Percentiles rank a stretch among this genome's conserved stretches.
These are phyloP conservation scores for Coleophora flavipennella DNA, from an alignment of 2,888 invertebrate genomes.

Conservation along the genomic window DNA sequence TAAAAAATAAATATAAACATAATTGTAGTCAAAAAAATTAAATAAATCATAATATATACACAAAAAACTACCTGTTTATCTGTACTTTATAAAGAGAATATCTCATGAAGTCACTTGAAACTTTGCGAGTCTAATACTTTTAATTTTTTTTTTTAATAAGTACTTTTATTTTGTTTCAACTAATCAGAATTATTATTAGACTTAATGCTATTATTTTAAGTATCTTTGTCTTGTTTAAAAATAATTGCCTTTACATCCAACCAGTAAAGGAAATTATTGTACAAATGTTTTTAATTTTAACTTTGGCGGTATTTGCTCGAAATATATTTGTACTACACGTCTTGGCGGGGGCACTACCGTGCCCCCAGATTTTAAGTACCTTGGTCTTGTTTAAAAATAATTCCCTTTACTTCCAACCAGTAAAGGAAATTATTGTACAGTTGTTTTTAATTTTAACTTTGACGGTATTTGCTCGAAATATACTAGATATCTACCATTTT, in stretches of 20 bases:
- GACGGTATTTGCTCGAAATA: too few relatives aligned
- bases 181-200: too few relatives aligned
- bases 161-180: too few relatives aligned
- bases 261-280: slow-evolving; percentile 34
- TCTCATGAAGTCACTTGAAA: too few relatives aligned
- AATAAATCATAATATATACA: slow-evolving; percentile 29
- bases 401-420: slow-evolving; percentile 39
- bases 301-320: too few relatives aligned
- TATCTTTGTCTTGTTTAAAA: slow-evolving; percentile 7
- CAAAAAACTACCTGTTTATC: slow-evolving; percentile 24
- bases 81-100: neutral
- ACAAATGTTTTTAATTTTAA: slow-evolving; percentile 1
- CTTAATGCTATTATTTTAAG: too few relatives aligned
- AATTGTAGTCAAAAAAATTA: slow-evolving; percentile 24
- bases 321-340: too few relatives aligned
- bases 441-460: neutral
- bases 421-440: slow-evolving; percentile 27
- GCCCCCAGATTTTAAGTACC: too few relatives aligned
- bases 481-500: too few relatives aligned
- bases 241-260: slow-evolving; percentile 37
- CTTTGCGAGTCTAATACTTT: too few relatives aligned
- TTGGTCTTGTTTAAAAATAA: slow-evolving; percentile 16
- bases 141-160: too few relatives aligned
- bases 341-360: neutral
- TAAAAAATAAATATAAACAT: slow-evolving; percentile 24